Base-by-base conservation (phyloP, 2,797 vertebrate genomes). In the Xenops minutus region DNA sequence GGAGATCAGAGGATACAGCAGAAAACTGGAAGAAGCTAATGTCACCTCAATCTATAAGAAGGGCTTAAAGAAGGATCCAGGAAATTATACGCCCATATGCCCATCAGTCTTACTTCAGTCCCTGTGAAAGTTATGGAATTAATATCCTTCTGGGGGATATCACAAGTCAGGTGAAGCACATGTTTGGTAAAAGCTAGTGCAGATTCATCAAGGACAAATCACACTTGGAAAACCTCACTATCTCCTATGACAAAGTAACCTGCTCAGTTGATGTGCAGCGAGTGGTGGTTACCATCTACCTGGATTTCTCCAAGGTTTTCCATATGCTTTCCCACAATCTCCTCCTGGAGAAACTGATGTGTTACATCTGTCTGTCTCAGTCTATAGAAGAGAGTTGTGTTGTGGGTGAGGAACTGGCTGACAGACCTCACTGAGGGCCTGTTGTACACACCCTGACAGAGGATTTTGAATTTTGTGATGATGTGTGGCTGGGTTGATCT, bases 291-390 rank as follows among this genome's bases (percentile, higher is more conserved):
- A 27, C 34, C 37, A 34, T 19, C 10, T 6, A 19, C 19, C 37
- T 43, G 26, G 27, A 19, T 26, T 83, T 36, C 26, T 63, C 9
- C 34, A 48, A 54, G 39, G 34, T 12, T 63, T 41, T 63, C 14
- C 7, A 19, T 26, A 10, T 0, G 0, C 5, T 55, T 55, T 34
- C 29, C 15, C 18, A 34, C 8, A 64, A 4, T 10, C n/a, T 84
- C 7, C 10, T 52, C 30, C 30, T 46, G 7, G 10, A 84, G 30
- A 84, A 59, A 32, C 17, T 39, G 37, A 29, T 32, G 19, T 4
- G 22, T 44, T 64, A 52, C 1, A 2, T n/a, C 43, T n/a, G 22
- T 26, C 41, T 64, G 30, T 22, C 15, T n/a, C 22, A 21, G 32
- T 26, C 36, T 66, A n/a, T 39, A 17, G 11, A 46, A 41, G 44